phyloP scores from a whole-genome alignment of 2,888 invertebrate species.

The Leucophenga maculata region DNA sequence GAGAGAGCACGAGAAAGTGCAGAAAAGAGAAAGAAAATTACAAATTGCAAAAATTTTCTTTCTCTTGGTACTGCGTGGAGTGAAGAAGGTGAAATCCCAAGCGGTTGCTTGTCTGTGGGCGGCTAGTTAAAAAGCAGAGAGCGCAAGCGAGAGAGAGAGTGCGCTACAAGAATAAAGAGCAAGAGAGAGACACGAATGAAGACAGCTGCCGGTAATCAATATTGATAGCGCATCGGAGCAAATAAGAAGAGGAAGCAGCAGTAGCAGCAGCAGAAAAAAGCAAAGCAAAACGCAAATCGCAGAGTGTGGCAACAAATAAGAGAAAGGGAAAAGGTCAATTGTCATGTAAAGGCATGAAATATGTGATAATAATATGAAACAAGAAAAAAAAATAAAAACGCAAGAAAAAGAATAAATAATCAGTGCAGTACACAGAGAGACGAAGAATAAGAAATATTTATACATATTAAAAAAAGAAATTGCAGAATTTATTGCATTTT shows the following conservation, averaged over 20 bases:
- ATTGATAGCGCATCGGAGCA: conserved; percentile 57
- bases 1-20: conserved; percentile 51
- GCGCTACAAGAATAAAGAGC: neutral
- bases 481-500: conserved; percentile 47
- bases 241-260: conserved; percentile 31
- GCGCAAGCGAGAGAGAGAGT: conserved; percentile 36
- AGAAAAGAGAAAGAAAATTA: conserved; percentile 31
- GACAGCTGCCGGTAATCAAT: conserved; percentile 65
- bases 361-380: conserved; percentile 29
- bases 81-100: neutral
- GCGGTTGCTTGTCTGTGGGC: conserved; percentile 4
- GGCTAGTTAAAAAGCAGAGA: conserved; percentile 22
- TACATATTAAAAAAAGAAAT: neutral
- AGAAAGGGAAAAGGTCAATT: conserved; percentile 54
- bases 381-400: conserved; percentile 43
- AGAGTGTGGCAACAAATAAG: conserved; percentile 41
- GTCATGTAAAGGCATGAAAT: conserved; percentile 11
- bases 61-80: conserved; percentile 25
- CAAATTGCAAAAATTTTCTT: conserved; percentile 57
- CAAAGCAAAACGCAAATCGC: conserved; percentile 15
- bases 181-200: conserved; percentile 37
- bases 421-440: conserved; percentile 1
- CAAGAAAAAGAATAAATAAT: neutral
- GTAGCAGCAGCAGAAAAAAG: conserved; percentile 22
- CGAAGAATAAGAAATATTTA: neutral